Evolutionary conservation across 2,888 invertebrate genomes (phyloP), one percentile per base, ranked within the genome.

Genomic region (Heliconius charithonia): DNA sequence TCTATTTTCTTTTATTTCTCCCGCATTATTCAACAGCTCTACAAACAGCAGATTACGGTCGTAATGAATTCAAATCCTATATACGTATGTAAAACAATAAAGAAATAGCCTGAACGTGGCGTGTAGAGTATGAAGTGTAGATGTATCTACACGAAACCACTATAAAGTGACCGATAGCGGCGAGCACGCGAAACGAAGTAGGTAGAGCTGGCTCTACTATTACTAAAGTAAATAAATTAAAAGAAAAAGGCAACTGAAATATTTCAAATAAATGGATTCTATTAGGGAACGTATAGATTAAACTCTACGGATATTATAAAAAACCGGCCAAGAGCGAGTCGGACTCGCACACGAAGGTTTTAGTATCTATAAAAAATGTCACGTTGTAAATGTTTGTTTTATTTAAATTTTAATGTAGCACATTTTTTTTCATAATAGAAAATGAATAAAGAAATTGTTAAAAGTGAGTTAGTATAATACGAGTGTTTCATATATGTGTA

Each of bases 31-130:
- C 74, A 74, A 63, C 74, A 74, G 74, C 16, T 63, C 74, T 29
- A 74, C 27, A 74, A 74, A 45, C 74, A 74, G 45, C 16, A 65
- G 74, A 74, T 74, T 74, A 74, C 27, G 62, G 16, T 25, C 41
- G 63, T 77, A 77, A 65, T 72, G 19, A 66, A 29, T 76, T 69
- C 76, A 72, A 77, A 77, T 72, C 77, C 66, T 51, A 37, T 72
- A 66, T 72, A 51, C 16, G 77, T 77, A 65, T 65, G 77, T 77
- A 37, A 66, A 72, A 77, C 71, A 65, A 56, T 62, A 51, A 72
- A 72, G 72, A 45, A 65, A 45, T 65, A 74, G 29, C 45, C 4
- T 25, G 19, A 63, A 4, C 19, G 74, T 74, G 1, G 74, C 74
- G 74, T 74, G 74, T 74, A 74, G 22, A 19, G 25, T 32, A 19